Conservation (phyloP, 1,140 invertebrate species). For the Subanguina moxae region DNA sequence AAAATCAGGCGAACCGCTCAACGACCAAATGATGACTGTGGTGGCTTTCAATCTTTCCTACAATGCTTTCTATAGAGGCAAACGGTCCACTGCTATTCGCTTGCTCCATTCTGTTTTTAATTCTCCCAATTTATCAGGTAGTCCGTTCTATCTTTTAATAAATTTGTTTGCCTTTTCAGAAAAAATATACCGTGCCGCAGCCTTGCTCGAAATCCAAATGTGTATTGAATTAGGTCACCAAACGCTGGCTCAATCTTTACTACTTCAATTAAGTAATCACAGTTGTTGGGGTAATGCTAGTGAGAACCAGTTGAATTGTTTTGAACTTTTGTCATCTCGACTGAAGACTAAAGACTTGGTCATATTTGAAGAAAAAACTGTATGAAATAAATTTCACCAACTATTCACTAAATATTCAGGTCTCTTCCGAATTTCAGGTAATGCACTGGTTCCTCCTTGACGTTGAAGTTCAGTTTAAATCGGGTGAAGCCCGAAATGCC, state of each 20-base stretch:
- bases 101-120: constrained; percentile 19
- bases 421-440: constrained; percentile 8
- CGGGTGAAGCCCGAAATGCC: constrained; percentile 11
- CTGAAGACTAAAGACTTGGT: background rate
- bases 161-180: constrained; percentile 2
- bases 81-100: constrained; percentile 6
- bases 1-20: constrained; percentile 2
- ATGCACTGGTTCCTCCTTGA: constrained; percentile 15
- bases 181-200: constrained; percentile 6
- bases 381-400: background rate
- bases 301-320: constrained; percentile 8
- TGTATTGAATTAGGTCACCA: constrained; percentile 1
- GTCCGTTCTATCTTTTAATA: background rate
- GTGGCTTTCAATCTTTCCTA: constrained; percentile 16
- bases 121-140: constrained; percentile 15
- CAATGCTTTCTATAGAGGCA: constrained; percentile 17
- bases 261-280: background rate
- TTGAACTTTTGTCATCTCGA: constrained; percentile 6
- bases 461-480: constrained; percentile 11
- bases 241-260: constrained; percentile 7
- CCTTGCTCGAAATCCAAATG: constrained; percentile 22
- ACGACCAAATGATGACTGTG: constrained; percentile 18
- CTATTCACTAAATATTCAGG: background rate
- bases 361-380: background rate
- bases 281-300: constrained; percentile 9